Percentiles rank a stretch among this genome's conserved stretches.
phyloP scores from a whole-genome alignment of 23 tunicate genomes.

The Halocynthia roretzi region DNA sequence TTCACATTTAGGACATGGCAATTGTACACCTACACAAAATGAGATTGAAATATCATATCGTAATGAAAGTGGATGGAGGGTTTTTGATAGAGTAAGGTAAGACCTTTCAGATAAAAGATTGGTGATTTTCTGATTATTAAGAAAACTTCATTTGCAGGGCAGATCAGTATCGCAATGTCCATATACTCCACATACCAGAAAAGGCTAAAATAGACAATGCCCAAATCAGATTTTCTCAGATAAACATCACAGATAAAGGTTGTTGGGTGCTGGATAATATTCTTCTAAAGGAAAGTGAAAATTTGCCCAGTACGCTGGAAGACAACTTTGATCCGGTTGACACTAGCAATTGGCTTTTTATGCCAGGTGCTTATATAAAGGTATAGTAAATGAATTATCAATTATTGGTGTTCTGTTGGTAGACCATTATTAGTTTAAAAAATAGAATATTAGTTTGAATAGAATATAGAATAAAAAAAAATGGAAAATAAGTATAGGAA shows the following conservation, averaged over 20 bases:
- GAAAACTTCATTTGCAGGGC: not conserved
- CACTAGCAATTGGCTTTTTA: slow-evolving; percentile 44
- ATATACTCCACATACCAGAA: slow-evolving; percentile 31
- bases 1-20: slow-evolving; percentile 5
- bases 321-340: slow-evolving; percentile 48
- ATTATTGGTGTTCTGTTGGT: too few species aligned
- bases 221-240: slow-evolving; percentile 40
- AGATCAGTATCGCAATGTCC: slow-evolving; percentile 16
- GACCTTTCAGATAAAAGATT: not conserved
- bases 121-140: not conserved
- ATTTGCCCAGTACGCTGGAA: slow-evolving; percentile 31
- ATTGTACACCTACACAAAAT: not conserved
- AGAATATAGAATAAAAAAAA: not conserved
- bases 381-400: not conserved
- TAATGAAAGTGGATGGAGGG: not conserved
- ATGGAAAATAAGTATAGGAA: not conserved
- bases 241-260: slow-evolving; percentile 6
- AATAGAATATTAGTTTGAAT: not conserved
- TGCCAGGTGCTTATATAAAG: slow-evolving; percentile 40
- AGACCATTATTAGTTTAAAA: not conserved
- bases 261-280: slow-evolving; percentile 74
- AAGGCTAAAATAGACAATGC: slow-evolving; percentile 34
- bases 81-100: not conserved
- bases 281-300: slow-evolving; percentile 11
- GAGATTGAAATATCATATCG: not conserved